Conservation (phyloP, 2,888 invertebrate species). For the Nesidiocoris tenuis region DNA sequence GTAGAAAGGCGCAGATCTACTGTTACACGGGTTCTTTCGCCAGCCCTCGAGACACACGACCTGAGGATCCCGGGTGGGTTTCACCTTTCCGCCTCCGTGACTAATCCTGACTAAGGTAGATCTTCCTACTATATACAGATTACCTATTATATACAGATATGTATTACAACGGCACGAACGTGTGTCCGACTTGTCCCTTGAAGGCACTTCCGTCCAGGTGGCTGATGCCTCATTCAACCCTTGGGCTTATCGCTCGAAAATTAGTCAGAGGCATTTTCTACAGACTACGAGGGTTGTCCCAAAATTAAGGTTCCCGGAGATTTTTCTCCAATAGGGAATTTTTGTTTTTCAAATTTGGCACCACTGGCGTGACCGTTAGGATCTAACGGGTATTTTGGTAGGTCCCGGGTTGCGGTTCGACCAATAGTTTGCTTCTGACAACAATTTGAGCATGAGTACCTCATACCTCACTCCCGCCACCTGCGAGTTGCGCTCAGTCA, state of each 20-base stretch:
- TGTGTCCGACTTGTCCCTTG: background rate
- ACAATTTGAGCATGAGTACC: too few species aligned
- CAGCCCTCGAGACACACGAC: background rate
- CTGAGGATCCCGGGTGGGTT: background rate
- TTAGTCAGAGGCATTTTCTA: background rate
- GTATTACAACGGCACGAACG: background rate
- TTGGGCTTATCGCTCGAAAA: background rate
- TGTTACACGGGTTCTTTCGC: background rate
- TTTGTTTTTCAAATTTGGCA: too few species aligned
- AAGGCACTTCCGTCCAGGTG: background rate
- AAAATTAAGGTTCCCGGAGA: too few species aligned
- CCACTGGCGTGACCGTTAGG: too few species aligned
- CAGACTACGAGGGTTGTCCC: too few species aligned
- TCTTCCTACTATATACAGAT: background rate
- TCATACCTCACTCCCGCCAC: too few species aligned
- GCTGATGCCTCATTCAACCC: background rate
- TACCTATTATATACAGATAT: too few species aligned
- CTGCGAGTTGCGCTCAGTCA: too few species aligned
- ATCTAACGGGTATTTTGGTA: too few species aligned
- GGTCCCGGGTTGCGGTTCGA: too few species aligned
- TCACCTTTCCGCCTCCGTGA: background rate
- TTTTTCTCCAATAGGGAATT: too few species aligned
- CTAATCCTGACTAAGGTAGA: background rate
- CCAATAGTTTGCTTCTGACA: too few species aligned
- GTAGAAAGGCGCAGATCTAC: background rate